Percentiles rank a stretch among this genome's conserved stretches.
Evolutionary conservation across 1,140 invertebrate species (phyloP).

Genomic region (Apolygus lucorum): DNA sequence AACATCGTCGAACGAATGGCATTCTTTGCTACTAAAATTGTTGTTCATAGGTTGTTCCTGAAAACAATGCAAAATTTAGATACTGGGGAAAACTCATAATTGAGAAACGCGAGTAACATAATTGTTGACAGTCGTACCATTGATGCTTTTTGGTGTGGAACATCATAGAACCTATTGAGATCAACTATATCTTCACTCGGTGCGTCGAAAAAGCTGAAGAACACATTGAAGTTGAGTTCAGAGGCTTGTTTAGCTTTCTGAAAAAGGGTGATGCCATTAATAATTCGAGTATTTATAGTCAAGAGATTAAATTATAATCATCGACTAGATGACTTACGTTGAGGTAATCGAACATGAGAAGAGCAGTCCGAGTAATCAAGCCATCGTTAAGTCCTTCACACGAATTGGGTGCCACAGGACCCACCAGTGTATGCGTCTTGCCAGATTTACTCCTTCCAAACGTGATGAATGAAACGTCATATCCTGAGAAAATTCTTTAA

Average conservation of each 20-base stretch:
- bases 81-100: not conserved
- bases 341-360: slow-evolving; percentile 21
- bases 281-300: not conserved
- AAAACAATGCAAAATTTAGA: slow-evolving; percentile 6
- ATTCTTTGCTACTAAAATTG: slow-evolving; percentile 6
- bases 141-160: too few relatives aligned
- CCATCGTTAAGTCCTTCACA: slow-evolving; percentile 18
- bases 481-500: slow-evolving; percentile 4
- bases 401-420: not conserved
- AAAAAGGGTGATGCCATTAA: not conserved
- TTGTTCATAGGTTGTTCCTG: not conserved
- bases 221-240: slow-evolving; percentile 18
- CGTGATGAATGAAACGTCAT: slow-evolving; percentile 20
- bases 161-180: too few relatives aligned
- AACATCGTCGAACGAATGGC: slow-evolving; percentile 5
- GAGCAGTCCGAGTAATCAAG: slow-evolving; percentile 13
- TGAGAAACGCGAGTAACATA: too few relatives aligned
- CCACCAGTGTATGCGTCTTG: slow-evolving; percentile 23
- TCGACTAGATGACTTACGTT: not conserved
- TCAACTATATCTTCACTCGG: slow-evolving; percentile 20
- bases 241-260: not conserved
- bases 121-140: too few relatives aligned
- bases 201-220: slow-evolving; percentile 22
- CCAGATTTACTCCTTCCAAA: slow-evolving; percentile 20
- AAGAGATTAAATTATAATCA: slow-evolving; percentile 1